Base-by-base conservation (phyloP, 2,888 invertebrate species). In the Chrysolina americana region DNA sequence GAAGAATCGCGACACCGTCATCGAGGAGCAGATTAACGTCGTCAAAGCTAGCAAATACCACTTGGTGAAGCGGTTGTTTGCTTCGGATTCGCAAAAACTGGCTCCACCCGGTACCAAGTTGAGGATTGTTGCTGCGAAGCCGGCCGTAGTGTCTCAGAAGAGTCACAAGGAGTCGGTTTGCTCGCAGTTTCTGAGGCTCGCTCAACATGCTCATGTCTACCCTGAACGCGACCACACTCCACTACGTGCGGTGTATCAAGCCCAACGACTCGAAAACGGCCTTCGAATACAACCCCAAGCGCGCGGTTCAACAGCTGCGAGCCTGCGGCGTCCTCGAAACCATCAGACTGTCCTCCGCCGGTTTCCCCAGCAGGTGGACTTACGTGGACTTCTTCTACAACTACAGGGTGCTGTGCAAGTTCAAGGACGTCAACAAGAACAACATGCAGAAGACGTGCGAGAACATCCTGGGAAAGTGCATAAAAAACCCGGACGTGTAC, bases 281-380 rank as follows among this genome's bases (percentile, higher is more conserved):
- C 0, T 98, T 97, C 87, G 92, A 92, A 81, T 98, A 97, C 89
- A 95, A 97, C 80, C 93, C 95, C 0, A 91, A 93, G 13, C 90
- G 97, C 80, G 96, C 96, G 23, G 95, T 97, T 0, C 96, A 97
- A 84, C 98, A 98, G 86, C 88, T 98, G 68, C 90, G 99, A 80
- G 99, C 99, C 0, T 99, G 99, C 86, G 99, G 99, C 74, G 99
- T 99, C 0, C 88, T 99, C 73, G 99, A 99, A 88, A 99, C 99
- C 0, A 98, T 99, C 19, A 90, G 99, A 69, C 98, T 99, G 87
- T 98, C 98, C 23, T 98, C 99, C 0, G 98, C 99, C 15, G 99
- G 99, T 0, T 99, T 98, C 86, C 99, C 99, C 0, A 94, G 94
- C 13, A 90, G 95, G 66, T 93, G 95, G 91, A 90, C 92, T 0